Evolutionary conservation across 2,888 invertebrate genomes (phyloP), one percentile per base, ranked within the genome.

Genomic region (Thera obeliscata): DNA sequence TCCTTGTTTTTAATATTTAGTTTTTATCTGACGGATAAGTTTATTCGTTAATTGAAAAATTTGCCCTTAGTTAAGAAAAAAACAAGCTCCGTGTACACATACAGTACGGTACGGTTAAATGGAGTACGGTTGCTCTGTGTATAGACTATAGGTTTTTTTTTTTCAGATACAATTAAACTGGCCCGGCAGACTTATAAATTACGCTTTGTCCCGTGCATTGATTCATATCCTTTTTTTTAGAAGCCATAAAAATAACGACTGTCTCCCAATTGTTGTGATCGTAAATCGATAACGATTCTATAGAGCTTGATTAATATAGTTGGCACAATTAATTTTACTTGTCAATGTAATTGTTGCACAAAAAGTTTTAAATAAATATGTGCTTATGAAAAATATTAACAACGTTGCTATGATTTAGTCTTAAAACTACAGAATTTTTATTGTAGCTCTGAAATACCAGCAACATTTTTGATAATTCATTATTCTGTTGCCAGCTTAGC

Each of bases 211-310:
- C 85, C 83, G 80, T 78, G 83, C 84, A 89, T 88, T 86, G 90
- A 88, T 88, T 85, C 83, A 82, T 86, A 81, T 82, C 83, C 83
- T 81, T 80, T 82, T 52, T 89, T 90, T 90, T 88, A 81, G 86
- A 87, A 86, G 87, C 88, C 86, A 91, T 92, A 91, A 90, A 91
- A 90, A 86, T 90, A 91, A 92, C 88, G 87, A 87, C 87, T 86
- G 82, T 86, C 87, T 83, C 82, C 80, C 83, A 82, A 87, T 88
- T 86, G 88, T 86, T 83, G 81, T 80, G 81, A 84, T 84, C 85
- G 85, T 87, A 88, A 87, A 89, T 91, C 87, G 82, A 82, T 84
- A 79, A 80, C 76, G 75, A 74, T 74, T 81, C 76, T 79, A 74
- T 80, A 78, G 79, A 78, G 77, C 81, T 82, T 86, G 78, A 84